phyloP scores from a whole-genome alignment of 2,113 vertebrate genomes.

The Acrocephalus kingi region DNA sequence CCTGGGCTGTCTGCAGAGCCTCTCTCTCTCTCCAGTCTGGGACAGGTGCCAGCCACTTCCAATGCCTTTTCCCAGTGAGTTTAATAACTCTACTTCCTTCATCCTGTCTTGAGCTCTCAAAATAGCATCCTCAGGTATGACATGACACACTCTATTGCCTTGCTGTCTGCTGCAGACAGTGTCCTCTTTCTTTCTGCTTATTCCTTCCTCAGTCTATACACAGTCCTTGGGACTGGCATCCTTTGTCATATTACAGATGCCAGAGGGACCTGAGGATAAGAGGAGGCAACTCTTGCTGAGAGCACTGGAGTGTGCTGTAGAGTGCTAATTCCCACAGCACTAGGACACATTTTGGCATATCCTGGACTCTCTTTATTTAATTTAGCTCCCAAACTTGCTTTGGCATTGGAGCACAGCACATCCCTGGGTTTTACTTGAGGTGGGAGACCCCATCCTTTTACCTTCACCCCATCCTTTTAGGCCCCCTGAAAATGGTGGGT shows the following conservation, averaged over 20 bases:
- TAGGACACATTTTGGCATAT: background rate
- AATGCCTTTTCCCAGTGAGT: background rate
- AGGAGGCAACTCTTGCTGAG: background rate
- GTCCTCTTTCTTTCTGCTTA: conserved; percentile 17
- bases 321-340: background rate
- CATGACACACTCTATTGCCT: background rate
- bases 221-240: background rate
- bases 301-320: background rate
- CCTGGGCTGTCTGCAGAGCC: conserved; percentile 23
- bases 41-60: conserved; percentile 41
- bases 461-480: background rate
- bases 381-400: background rate
- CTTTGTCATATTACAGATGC: background rate
- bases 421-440: background rate
- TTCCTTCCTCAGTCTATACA: background rate
- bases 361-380: background rate
- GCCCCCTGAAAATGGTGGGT: background rate
- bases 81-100: conserved; percentile 38
- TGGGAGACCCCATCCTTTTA: background rate
- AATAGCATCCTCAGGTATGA: conserved; percentile 49
- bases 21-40: conserved; percentile 15
- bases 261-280: background rate
- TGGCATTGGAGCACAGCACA: background rate
- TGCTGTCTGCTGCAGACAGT: conserved; percentile 31
- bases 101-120: conserved; percentile 36